Conservation (phyloP, 2,888 invertebrate genomes). For the Synergus laeviventris region DNA sequence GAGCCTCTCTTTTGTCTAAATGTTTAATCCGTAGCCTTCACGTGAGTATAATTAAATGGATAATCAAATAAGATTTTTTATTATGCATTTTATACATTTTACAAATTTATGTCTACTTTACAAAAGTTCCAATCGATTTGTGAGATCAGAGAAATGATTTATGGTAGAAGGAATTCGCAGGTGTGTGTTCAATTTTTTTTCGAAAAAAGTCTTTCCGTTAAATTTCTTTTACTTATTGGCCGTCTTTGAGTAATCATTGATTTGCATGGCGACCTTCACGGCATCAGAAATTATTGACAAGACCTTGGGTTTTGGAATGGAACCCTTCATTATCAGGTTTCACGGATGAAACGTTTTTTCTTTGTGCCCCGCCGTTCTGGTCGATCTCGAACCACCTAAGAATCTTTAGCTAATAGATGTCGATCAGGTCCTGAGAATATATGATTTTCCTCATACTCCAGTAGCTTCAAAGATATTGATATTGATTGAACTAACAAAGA, state of each 20-base stretch:
- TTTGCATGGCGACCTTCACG: background rate
- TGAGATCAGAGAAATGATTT: too few species aligned
- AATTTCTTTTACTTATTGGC: conserved; percentile 2
- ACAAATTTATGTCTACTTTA: too few species aligned
- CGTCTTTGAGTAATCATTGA: background rate
- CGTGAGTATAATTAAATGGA: too few species aligned
- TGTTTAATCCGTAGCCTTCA: too few species aligned
- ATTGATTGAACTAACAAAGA: background rate
- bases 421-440: background rate
- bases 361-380: background rate
- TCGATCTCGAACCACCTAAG: background rate
- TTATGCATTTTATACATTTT: too few species aligned
- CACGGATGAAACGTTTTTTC: conserved; percentile 2
- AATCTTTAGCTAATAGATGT: background rate
- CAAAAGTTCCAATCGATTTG: too few species aligned
- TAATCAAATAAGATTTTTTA: too few species aligned
- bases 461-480: background rate
- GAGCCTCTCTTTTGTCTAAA: too few species aligned
- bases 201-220: background rate
- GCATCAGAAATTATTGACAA: background rate
- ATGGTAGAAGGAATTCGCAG: too few species aligned
- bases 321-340: conserved; percentile 17
- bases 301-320: background rate
- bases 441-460: conserved; percentile 1
- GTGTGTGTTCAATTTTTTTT: background rate